Conservation (phyloP, 2,888 invertebrate species). For the Scaptomyza reducta region DNA sequence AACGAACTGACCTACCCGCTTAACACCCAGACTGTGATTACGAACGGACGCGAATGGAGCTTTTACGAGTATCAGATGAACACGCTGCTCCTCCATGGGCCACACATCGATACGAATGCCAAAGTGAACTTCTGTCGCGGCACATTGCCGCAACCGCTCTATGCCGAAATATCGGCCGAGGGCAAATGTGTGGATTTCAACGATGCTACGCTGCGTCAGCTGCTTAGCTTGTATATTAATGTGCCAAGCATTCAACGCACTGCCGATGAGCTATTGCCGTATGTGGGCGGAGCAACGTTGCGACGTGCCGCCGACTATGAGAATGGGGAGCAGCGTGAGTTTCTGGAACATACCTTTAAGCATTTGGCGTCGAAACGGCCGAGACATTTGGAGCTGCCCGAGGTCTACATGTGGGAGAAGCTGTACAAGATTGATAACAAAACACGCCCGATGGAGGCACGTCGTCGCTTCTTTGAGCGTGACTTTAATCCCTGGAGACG, state of each 20-base stretch:
- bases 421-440: constrained; percentile 91
- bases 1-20: constrained; percentile 96
- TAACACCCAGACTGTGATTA: constrained; percentile 93
- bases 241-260: constrained; percentile 86
- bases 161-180: constrained; percentile 87
- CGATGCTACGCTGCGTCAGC: constrained; percentile 89
- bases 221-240: constrained; percentile 91
- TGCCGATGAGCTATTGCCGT: constrained; percentile 89
- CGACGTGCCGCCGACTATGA: constrained; percentile 88
- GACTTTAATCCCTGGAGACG: constrained; percentile 87
- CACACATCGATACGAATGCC: constrained; percentile 87
- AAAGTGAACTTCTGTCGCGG: constrained; percentile 93
- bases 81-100: constrained; percentile 89
- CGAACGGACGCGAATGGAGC: constrained; percentile 94
- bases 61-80: constrained; percentile 97
- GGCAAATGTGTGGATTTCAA: constrained; percentile 91
- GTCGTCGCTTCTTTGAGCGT: constrained; percentile 89
- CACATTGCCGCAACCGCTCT: constrained; percentile 89
- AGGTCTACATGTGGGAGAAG: constrained; percentile 92
- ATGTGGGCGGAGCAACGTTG: constrained; percentile 85
- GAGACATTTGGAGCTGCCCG: constrained; percentile 87
- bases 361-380: constrained; percentile 89
- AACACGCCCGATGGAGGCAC: constrained; percentile 88
- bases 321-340: constrained; percentile 88
- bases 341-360: constrained; percentile 89